Evolutionary conservation across 2,797 vertebrate species (phyloP), one percentile per base, ranked within the genome.

Genomic region (Squalus acanthias): DNA sequence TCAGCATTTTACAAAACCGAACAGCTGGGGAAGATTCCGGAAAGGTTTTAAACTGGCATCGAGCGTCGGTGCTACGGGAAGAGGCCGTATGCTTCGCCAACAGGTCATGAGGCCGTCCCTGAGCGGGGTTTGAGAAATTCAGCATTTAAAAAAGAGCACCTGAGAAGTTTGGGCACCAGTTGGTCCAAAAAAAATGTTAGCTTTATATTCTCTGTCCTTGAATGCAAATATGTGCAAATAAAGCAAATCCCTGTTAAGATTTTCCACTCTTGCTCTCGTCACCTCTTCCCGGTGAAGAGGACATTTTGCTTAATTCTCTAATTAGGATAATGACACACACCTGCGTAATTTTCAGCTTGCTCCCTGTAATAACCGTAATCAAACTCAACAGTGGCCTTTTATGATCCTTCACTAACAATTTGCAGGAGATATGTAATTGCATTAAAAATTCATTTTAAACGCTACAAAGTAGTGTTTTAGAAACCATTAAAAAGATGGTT

Each of bases 271-370:
- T 69, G 63, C 15, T 74, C 46, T 76, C 26, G 70, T 95, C 70
- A 76, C 94, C 94, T 95, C 70, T 29, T 95, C 50, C 50, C 70
- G 76, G 24, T 17, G 94, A 70, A 95, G 69, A 74, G 69, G 94
- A 95, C 69, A 76, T 95, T 95, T 74, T 95, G 94, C 67, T 95
- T 95, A 95, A 95, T 95, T 95, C 69, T 95, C 94, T 57, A 57
- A 95, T 95, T 95, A 72, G 69, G 15, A 57, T 76, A 95, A 95
- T 72, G 70, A 53, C 70, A 76, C 69, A 76, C 94, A 95, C 94
- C 94, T 76, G 94, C 29, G 4, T 72, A 74, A 95, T 95, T 74
- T 95, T 29, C 50, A 15, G 53, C 50, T 76, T 95, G 70, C 26
- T 76, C 46, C 1, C 4, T 53, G 24, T 95, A 95, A 95, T 95